Base-by-base conservation (phyloP, 2,797 vertebrate species). In the Gymnopithys bicolor region DNA sequence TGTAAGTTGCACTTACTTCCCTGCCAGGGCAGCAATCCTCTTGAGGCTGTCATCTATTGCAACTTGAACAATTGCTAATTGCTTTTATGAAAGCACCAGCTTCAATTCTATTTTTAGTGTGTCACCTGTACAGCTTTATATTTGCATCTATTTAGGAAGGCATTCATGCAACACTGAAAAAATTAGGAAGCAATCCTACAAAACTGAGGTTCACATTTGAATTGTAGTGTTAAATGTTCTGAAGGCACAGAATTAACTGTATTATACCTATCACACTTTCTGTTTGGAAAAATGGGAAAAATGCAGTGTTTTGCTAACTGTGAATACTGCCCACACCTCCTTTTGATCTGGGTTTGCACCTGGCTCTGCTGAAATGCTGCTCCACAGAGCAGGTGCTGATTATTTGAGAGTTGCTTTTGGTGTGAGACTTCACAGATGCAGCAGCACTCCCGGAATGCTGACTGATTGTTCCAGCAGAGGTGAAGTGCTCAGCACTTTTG, bases 1-100 rank as follows among this genome's bases (percentile, higher is more conserved):
- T 19, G 45, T 64, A 48, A 87, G 67, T 75, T 85, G 84, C 82
- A 77, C 78, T n/a, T 73, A 30, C 79, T 91, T 95, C 73, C 67
- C 73, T 91, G 91, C 79, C 82, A 63, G 89, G 77, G 89, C 73
- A 88, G 67, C 23, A 73, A 41, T 87, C 64, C 92, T 92, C 87
- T 68, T 24, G 91, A 81, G 91, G 64, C 80, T 94, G 76, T 73
- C 89, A 79, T 92, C 94, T 89, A 10, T 73, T 87, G 92, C 92
- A 86, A 78, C 66, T 80, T 94, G 92, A 94, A 70, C 8, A 5
- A 93, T 43, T 76, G 91, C 85, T 96, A 88, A 96, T 94, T 97
- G 87, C 82, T 81, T 95, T 90, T 76, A 84, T 70, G 89, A 92
- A 92, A 79, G 63, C 62, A 79, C 59, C 76, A 53, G 33, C 76